Base-by-base conservation (phyloP, 1,140 invertebrate genomes). In the Procambarus virginalis region DNA sequence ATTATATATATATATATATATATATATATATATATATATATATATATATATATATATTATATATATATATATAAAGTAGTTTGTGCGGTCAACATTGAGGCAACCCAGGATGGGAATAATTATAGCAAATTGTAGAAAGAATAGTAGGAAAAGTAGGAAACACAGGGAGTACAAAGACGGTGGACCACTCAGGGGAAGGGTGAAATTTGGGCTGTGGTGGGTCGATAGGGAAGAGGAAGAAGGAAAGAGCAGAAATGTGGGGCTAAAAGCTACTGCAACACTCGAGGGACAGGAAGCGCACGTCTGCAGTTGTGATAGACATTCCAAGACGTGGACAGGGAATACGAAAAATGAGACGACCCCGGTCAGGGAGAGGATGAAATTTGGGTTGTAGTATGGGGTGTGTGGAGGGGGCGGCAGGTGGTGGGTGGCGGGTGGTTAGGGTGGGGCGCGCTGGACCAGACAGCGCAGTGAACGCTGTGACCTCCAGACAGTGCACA, bases 401-500 rank as follows among this genome's bases (percentile, higher is more conserved):
- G 77, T 87, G 77, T 79, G 75, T n/a, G 22, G 73, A 22, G 20
- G 51, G 80, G 55, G 34, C 14, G 34, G 34, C 34, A n/a, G 80
- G 80, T 60, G 80, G 80, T 60, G 80, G 80, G 55, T 48, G 81
- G 80, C 10, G 73, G 12, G 82, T n/a, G n/a, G n/a, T n/a, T n/a
- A n/a, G 81, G 58, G 73, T 20, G 81, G 88, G 75, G 75, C 58
- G 76, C 73, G 60, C n/a, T 55, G 64, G 64, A 34, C 81, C 81
- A 83, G 88, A 78, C 75, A 78, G 81, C 88, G 84, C 88, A 89
- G 88, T 89, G 88, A 89, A 89, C 88, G 88, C 88, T 89, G 88
- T 89, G 88, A 84, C 88, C 88, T 84, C 88, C 88, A 89, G 88
- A 84, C 75, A 89, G 88, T 89, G 73, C 88, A 89, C 87, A 89